A percentile compares a stretch with the other conserved stretches of the same genome.
phyloP scores from a whole-genome alignment of 2,797 vertebrate species.

The Selene dorsalis region DNA sequence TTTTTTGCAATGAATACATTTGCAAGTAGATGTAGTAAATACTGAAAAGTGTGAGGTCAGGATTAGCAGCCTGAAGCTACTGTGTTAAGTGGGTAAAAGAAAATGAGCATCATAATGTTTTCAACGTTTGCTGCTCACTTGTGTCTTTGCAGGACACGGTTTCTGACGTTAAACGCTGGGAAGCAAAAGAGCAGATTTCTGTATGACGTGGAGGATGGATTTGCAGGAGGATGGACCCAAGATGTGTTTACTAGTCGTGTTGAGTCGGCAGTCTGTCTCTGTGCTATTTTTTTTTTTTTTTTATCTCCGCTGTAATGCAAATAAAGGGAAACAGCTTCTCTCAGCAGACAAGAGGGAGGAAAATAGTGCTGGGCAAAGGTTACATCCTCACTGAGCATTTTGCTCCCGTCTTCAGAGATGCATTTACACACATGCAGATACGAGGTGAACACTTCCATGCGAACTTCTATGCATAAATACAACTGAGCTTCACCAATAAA shows the following conservation, averaged over 20 bases:
- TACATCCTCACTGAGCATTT: slow-evolving; percentile 25
- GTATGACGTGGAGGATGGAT: slow-evolving; percentile 21
- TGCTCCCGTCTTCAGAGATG: slow-evolving; percentile 17
- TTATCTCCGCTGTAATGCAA: slow-evolving; percentile 58
- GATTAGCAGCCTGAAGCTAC: neutral
- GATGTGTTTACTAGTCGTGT: slow-evolving; percentile 43
- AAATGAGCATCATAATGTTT: neutral
- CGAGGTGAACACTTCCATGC: slow-evolving; percentile 11
- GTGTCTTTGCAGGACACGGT: slow-evolving; percentile 11
- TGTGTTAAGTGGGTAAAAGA: neutral
- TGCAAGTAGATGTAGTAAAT: neutral
- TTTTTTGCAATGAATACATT: neutral
- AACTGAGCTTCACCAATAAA: neutral
- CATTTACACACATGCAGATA: neutral
- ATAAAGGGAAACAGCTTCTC: slow-evolving; percentile 62
- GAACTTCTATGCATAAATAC: neutral
- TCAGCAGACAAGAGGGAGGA: slow-evolving; percentile 51
- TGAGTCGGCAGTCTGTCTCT: slow-evolving; percentile 39
- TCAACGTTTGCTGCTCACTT: neutral
- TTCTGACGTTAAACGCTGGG: slow-evolving; percentile 7
- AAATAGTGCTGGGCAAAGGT: slow-evolving; percentile 40
- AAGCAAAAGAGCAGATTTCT: neutral
- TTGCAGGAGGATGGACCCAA: slow-evolving; percentile 17
- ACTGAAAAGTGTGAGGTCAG: neutral
- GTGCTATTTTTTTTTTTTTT: slow-evolving; percentile 51